These are phyloP conservation scores for Orthosia incerta DNA, from an alignment of 2,888 invertebrate genomes.

Conservation along the genomic window DNA sequence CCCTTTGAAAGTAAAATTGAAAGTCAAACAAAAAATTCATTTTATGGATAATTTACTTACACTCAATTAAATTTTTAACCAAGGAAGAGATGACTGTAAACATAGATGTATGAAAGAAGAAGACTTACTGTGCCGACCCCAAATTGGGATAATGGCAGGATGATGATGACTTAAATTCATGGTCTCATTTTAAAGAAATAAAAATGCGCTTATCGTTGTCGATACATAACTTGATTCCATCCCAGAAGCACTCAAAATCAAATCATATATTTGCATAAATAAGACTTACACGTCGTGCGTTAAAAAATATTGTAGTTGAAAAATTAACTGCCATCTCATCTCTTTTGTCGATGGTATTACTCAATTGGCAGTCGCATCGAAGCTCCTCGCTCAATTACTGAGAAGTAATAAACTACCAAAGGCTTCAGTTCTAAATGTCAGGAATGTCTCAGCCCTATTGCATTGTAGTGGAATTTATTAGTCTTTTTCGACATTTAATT, in stretches of 20 bases:
- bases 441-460: slow-evolving; percentile 47
- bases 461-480: slow-evolving; percentile 45
- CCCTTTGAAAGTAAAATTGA: background rate
- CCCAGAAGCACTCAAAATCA: too few relatives aligned
- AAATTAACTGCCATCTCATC: background rate
- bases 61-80: background rate
- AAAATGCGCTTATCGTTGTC: background rate
- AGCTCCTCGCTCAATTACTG: slow-evolving; percentile 61
- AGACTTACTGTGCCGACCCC: background rate
- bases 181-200: background rate
- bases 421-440: slow-evolving; percentile 63
- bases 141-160: background rate
- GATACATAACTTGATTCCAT: background rate
- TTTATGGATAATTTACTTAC: background rate
- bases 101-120: background rate
- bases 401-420: slow-evolving; percentile 66
- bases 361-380: slow-evolving; percentile 61
- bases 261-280: too few relatives aligned
- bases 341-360: slow-evolving; percentile 11
- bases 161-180: background rate
- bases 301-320: background rate
- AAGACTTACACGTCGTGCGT: too few relatives aligned
- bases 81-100: background rate
- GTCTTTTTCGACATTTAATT: slow-evolving; percentile 29
- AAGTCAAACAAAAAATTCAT: background rate